Evolutionary conservation across 2,888 invertebrate genomes (phyloP).

Genomic region (Aphodius granarius): DNA sequence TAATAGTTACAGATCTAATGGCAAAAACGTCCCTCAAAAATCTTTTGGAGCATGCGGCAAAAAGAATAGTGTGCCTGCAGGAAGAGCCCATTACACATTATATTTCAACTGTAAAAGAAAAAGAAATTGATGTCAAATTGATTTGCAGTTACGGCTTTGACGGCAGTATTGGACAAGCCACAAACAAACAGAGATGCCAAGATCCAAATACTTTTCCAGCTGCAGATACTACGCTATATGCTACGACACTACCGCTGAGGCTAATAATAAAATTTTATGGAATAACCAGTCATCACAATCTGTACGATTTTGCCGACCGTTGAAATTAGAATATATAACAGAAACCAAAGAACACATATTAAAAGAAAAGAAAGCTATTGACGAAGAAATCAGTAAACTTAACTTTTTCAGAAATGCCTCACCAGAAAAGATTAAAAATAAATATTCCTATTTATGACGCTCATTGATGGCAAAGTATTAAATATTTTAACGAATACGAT

Average conservation of each 20-base stretch:
- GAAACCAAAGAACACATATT: background rate
- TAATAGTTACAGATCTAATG: too few species aligned
- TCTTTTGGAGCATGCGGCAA: too few species aligned
- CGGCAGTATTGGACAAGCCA: background rate
- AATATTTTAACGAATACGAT: conserved; percentile 8
- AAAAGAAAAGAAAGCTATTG: background rate
- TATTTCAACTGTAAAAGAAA: too few species aligned
- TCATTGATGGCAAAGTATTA: conserved; percentile 1
- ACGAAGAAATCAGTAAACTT: background rate
- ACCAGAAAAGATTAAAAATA: background rate
- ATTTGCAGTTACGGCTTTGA: conserved; percentile 5
- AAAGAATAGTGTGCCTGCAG: too few species aligned
- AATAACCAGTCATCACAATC: background rate
- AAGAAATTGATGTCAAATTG: background rate
- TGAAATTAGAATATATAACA: background rate
- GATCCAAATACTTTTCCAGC: background rate
- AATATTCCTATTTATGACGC: background rate
- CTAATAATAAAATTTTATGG: background rate
- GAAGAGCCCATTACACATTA: too few species aligned
- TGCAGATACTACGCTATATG: background rate
- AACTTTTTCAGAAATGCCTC: background rate
- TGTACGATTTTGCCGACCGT: background rate
- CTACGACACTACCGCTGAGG: conserved; percentile 3
- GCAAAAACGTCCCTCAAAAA: too few species aligned
- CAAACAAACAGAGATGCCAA: too few species aligned